phyloP scores from a whole-genome alignment of 2,113 vertebrate genomes.

The Chionomys nivalis region DNA sequence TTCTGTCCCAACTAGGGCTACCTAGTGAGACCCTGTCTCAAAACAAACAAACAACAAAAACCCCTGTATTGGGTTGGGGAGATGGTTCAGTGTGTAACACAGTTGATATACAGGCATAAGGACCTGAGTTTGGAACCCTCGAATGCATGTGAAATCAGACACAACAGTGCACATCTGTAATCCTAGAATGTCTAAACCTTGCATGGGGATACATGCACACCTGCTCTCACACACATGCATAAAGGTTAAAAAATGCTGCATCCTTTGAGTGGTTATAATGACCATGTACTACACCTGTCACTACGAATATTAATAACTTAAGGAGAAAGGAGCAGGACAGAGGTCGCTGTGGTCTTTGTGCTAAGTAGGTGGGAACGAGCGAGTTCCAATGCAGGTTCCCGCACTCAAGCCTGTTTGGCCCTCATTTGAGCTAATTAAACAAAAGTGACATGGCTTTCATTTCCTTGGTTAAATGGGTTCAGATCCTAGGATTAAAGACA shows the following conservation, averaged over 20 bases:
- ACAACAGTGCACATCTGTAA: neutral
- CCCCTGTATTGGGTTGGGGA: neutral
- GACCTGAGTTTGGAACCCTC: neutral
- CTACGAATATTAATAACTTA: constrained; percentile 1
- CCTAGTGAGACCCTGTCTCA: neutral
- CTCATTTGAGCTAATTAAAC: constrained; percentile 66
- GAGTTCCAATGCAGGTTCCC: neutral
- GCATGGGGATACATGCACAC: too few relatives aligned
- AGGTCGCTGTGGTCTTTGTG: neutral
- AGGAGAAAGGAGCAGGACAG: neutral
- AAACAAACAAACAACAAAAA: neutral
- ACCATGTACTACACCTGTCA: neutral
- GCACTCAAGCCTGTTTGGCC: neutral
- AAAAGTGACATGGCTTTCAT: constrained; percentile 44
- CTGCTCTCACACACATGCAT: neutral
- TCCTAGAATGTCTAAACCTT: neutral
- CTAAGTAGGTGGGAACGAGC: neutral
- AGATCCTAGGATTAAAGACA: constrained; percentile 60
- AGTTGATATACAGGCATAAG: neutral
- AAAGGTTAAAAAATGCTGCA: neutral
- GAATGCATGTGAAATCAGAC: neutral
- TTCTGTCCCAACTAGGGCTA: neutral
- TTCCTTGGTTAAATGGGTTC: constrained; percentile 61
- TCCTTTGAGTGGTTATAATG: neutral
- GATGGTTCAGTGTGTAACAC: neutral